Conservation (phyloP, 2,113 vertebrate genomes). For the Rhagologus leucostigma region DNA sequence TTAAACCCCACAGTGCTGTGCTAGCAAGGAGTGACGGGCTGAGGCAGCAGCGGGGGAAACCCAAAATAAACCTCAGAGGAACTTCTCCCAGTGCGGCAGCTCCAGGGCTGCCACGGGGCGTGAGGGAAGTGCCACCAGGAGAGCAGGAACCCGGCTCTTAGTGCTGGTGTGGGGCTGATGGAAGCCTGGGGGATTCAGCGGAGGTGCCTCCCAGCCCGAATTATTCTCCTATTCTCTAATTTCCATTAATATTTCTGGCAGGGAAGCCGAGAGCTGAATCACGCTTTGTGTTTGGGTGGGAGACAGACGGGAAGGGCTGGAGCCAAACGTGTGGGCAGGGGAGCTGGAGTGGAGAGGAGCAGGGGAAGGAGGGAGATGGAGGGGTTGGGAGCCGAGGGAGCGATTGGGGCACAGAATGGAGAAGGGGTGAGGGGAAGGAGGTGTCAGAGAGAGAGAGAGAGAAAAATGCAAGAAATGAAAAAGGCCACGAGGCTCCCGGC, state of each 20-base stretch:
- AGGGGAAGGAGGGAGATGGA: background rate
- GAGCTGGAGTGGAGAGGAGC: constrained; percentile 14
- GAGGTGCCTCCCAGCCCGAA: constrained; percentile 26
- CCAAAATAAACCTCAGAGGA: background rate
- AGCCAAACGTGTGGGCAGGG: constrained; percentile 46
- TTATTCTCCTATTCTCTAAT: constrained; percentile 38
- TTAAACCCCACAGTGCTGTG: background rate
- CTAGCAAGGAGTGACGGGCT: constrained; percentile 7
- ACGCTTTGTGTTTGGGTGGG: constrained; percentile 59
- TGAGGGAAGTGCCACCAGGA: background rate
- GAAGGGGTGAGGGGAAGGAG: background rate
- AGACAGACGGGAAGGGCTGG: constrained; percentile 54
- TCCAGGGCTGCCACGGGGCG: background rate
- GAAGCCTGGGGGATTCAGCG: background rate
- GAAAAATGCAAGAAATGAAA: background rate
- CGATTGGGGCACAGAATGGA: background rate
- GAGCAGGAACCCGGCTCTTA: background rate
- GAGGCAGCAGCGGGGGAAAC: background rate
- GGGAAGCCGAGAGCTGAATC: constrained; percentile 46
- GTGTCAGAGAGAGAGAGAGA: background rate
- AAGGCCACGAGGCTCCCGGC: background rate
- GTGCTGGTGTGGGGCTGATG: background rate
- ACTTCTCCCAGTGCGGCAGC: background rate
- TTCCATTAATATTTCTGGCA: constrained; percentile 60
- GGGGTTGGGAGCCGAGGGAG: constrained; percentile 2